Evolutionary conservation across 2,113 vertebrate species (phyloP).

Genomic region (Speoplatyrhinus poulsoni): DNA sequence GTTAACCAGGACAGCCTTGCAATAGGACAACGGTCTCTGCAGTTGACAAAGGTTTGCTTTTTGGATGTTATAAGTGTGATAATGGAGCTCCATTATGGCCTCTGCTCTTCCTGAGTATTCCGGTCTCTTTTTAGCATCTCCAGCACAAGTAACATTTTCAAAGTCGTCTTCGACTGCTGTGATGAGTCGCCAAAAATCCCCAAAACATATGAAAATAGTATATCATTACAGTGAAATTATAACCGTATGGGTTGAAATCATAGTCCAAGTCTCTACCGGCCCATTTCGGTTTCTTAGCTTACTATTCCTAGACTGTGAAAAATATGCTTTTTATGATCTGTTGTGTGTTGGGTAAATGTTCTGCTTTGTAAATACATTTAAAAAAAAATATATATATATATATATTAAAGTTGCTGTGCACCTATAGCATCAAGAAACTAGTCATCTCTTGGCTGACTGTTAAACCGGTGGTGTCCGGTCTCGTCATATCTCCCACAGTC

Average conservation of each 20-base stretch:
- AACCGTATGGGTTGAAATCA: background rate
- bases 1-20: no score
- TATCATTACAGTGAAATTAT: conserved; percentile 31
- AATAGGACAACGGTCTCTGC: no score
- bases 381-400: background rate
- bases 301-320: conserved; percentile 1
- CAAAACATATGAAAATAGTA: conserved; percentile 46
- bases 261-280: conserved; percentile 26
- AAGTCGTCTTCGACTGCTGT: conserved; percentile 34
- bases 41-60: no score
- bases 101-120: no score
- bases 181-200: conserved; percentile 38
- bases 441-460: no score
- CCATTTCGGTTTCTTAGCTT: conserved; percentile 1
- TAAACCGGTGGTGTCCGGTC: background rate
- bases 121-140: background rate
- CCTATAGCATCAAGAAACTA: background rate
- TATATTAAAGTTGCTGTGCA: background rate
- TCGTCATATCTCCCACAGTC: background rate
- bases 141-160: conserved; percentile 27
- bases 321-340: background rate
- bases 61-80: no score
- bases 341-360: background rate
- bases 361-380: background rate
- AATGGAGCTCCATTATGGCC: no score